These are phyloP conservation scores for Paraplagusia blochii DNA, from an alignment of 2,113 vertebrate genomes.

Conservation along the genomic window DNA sequence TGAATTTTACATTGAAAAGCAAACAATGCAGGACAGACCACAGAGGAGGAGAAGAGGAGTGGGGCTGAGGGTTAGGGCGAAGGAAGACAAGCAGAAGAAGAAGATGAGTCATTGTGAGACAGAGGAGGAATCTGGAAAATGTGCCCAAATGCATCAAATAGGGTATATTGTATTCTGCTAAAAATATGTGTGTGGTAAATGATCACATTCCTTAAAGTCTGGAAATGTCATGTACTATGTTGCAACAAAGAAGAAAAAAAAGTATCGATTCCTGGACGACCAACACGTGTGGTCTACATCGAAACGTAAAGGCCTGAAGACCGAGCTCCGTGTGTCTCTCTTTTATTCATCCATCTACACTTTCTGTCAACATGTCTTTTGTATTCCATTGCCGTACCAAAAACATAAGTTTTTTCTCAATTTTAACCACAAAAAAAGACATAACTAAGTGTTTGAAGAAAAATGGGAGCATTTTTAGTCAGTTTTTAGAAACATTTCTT, in stretches of 20 bases:
- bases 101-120: slow-evolving; percentile 12
- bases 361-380: no score
- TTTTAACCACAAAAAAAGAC: no score
- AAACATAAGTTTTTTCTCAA: no score
- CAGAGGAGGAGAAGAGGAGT: background rate
- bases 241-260: background rate
- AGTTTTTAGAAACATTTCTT: no score
- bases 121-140: slow-evolving; percentile 45
- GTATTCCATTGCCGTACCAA: no score
- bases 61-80: background rate
- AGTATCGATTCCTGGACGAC: background rate
- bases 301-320: no score
- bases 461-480: no score
- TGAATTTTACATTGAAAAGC: slow-evolving; percentile 27
- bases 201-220: background rate
- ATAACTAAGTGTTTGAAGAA: no score
- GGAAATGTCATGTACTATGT: background rate
- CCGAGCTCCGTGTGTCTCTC: no score
- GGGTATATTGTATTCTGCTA: background rate
- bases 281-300: background rate
- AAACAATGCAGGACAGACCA: slow-evolving; percentile 24
- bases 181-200: background rate
- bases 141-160: slow-evolving; percentile 11
- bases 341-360: no score
- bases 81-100: no score